Percentiles rank a stretch among this genome's conserved stretches.
phyloP scores from a whole-genome alignment of 2,888 invertebrate species.

The Pristionchus mayeri region DNA sequence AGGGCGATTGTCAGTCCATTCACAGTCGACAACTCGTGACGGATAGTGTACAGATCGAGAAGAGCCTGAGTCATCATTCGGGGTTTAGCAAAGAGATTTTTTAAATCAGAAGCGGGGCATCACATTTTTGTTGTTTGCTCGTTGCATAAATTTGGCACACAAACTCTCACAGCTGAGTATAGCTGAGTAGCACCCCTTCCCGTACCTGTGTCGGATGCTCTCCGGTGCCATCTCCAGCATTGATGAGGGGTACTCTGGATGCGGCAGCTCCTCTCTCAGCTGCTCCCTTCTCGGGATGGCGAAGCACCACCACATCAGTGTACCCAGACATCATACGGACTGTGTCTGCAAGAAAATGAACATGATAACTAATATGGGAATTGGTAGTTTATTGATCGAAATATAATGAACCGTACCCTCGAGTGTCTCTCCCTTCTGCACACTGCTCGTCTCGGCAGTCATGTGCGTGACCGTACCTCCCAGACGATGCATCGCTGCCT shows the following conservation, averaged over 20 bases:
- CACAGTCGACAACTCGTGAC: slow-evolving; percentile 98
- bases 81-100: not conserved
- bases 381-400: not conserved
- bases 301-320: slow-evolving; percentile 87
- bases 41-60: slow-evolving; percentile 95
- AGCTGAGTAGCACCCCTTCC: not conserved
- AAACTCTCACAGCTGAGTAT: not conserved
- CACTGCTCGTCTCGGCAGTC: slow-evolving; percentile 85
- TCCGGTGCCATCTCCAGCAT: slow-evolving; percentile 97
- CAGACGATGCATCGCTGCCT: slow-evolving; percentile 90
- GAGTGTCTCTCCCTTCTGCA: slow-evolving; percentile 95
- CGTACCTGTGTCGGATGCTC: slow-evolving; percentile 92
- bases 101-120: no score
- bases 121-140: no score
- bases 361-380: not conserved
- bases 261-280: slow-evolving; percentile 80
- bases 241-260: slow-evolving; percentile 82
- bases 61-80: slow-evolving; percentile 82
- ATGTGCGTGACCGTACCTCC: slow-evolving; percentile 93
- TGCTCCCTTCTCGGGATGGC: slow-evolving; percentile 94
- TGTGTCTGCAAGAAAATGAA: slow-evolving; percentile 76
- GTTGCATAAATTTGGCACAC: not conserved
- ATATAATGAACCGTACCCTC: slow-evolving; percentile 81
- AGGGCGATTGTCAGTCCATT: slow-evolving; percentile 96
- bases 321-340: slow-evolving; percentile 80